These are phyloP conservation scores for Ichneumoninae sp. DNA, from an alignment of 2,888 invertebrate genomes.

Conservation along the genomic window DNA sequence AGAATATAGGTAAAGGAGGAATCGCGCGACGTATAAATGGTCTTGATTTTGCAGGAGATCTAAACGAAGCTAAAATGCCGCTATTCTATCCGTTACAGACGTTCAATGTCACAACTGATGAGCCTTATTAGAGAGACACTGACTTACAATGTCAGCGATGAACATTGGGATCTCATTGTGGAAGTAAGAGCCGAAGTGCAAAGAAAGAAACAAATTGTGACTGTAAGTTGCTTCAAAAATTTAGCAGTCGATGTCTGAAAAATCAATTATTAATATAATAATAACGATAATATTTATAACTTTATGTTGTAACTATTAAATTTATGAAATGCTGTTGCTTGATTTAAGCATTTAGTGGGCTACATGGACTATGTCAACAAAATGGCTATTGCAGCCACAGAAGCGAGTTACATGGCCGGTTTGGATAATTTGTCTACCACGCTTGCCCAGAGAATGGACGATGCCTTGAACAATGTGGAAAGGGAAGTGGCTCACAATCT, in stretches of 20 bases:
- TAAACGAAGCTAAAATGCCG: conserved; percentile 6
- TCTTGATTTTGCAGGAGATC: neutral
- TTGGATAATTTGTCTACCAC: conserved; percentile 80
- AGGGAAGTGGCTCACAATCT: conserved; percentile 72
- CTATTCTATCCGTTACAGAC: conserved; percentile 68
- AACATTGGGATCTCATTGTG: conserved; percentile 79
- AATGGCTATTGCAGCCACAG: conserved; percentile 79
- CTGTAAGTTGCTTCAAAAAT: conserved; percentile 69
- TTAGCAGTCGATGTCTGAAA: neutral
- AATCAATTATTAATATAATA: neutral
- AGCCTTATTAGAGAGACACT: conserved; percentile 77
- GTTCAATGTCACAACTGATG: conserved; percentile 75
- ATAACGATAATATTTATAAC: neutral
- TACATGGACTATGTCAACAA: conserved; percentile 81
- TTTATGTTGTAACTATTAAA: no score
- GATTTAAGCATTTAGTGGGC: conserved; percentile 75
- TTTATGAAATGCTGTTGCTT: conserved; percentile 34
- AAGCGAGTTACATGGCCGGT: conserved; percentile 79
- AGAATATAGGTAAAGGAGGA: conserved; percentile 78
- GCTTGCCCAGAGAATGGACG: conserved; percentile 79
- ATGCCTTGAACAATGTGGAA: conserved; percentile 77
- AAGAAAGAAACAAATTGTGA: conserved; percentile 76
- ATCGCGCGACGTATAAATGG: conserved; percentile 1
- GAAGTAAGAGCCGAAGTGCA: conserved; percentile 76
- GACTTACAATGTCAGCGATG: conserved; percentile 74